Evolutionary conservation across 2,113 vertebrate genomes (phyloP), one percentile per base, ranked within the genome.

Genomic region (Mus spicilegus): DNA sequence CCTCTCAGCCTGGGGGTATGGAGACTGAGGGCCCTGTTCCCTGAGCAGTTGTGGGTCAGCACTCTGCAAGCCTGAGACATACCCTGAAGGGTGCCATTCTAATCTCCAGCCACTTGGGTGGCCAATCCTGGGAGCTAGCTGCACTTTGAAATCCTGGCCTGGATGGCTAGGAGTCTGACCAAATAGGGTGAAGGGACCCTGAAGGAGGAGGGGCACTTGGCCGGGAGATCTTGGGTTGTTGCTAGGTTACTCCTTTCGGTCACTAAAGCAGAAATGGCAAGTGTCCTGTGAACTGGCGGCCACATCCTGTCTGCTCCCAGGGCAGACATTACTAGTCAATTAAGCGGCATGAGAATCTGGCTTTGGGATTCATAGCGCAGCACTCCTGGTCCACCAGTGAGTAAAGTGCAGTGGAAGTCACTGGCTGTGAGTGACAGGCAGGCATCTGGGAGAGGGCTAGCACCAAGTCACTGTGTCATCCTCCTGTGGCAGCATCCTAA

Each of bases 341-440:
- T 0, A 4, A 14, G 46, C 17, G 22, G 30, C 33, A 0, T 2
- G 20, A 22, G 26, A 73, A 5, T 3, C 16, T n/a, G 24, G 67
- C 89, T 54, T 72, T 61, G 36, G 85, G 24, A 20, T 30, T 51
- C 39, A 22, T 39, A n/a, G 26, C 13, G 46, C 56, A 28, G 51
- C 24, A 2, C n/a, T 56, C 42, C 8, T 46, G 14, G 30, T 7
- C 72, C 9, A 0, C 24, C 22, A 0, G 5, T 5, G 3, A 26
- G 20, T 14, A 5, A 72, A n/a, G 28, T 3, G 1, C 58, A 58
- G 28, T 54, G 65, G 76, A 33, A 2, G 12, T 39, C 46, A 16
- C 22, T 87, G 85, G 42, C 42, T 13, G 1, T 56, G 9, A 19
- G 24, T 19, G 30, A 56, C 16, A n/a, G 82, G 39, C 13, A 19